Evolutionary conservation across 2,797 vertebrate genomes (phyloP).

Genomic region (Eulemur mongoz): DNA sequence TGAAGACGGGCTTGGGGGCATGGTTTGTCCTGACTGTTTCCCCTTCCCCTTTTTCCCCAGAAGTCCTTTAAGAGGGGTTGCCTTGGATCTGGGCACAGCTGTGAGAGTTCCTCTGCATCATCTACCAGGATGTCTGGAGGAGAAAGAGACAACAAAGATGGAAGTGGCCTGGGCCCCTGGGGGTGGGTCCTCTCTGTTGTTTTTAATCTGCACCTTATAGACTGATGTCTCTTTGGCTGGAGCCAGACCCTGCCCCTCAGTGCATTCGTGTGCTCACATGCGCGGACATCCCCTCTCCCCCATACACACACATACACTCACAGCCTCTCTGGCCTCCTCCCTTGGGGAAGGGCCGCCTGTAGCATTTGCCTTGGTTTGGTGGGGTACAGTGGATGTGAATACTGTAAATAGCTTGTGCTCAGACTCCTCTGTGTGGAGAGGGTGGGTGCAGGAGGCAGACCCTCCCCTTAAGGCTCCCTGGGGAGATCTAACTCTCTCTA

Average conservation of each 20-base stretch:
- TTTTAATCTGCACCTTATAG: constrained; percentile 92
- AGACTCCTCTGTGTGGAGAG: constrained; percentile 59
- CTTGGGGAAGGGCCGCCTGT: constrained; percentile 85
- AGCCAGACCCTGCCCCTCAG: constrained; percentile 66
- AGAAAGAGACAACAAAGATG: constrained; percentile 66
- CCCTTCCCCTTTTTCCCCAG: constrained; percentile 41
- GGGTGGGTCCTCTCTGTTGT: constrained; percentile 74
- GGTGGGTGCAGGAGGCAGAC: constrained; percentile 56
- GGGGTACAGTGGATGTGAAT: constrained; percentile 96
- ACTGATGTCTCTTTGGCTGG: constrained; percentile 83
- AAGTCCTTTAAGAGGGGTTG: constrained; percentile 82
- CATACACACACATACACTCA: constrained; percentile 78
- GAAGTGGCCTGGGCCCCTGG: constrained; percentile 57
- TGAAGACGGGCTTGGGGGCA: neutral
- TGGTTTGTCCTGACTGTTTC: fast-evolving
- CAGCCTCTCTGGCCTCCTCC: constrained; percentile 76
- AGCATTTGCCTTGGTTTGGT: constrained; percentile 94
- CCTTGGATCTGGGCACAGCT: constrained; percentile 49
- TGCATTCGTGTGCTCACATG: constrained; percentile 68
- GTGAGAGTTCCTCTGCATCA: constrained; percentile 37
- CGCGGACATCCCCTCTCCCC: constrained; percentile 58
- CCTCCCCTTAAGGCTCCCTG: constrained; percentile 57
- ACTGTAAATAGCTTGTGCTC: constrained; percentile 93
- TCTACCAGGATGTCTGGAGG: constrained; percentile 59
- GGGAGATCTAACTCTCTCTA: constrained; percentile 71